Evolutionary conservation across 2,888 invertebrate genomes (phyloP).

Genomic region (Sinelater perroti): DNA sequence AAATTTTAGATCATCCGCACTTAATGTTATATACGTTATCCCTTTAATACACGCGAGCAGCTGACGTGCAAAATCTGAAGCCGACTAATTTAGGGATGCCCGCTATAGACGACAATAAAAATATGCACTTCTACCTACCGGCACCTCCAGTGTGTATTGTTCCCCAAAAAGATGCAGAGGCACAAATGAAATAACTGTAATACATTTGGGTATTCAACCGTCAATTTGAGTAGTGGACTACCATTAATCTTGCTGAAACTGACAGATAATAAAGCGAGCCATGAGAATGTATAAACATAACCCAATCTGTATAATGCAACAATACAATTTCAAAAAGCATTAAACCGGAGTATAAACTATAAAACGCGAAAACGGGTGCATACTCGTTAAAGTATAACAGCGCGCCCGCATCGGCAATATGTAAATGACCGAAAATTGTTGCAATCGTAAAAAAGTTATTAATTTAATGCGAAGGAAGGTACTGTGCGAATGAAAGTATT

Average conservation of each 20-base stretch:
- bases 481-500: conserved; percentile 37
- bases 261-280: conserved; percentile 56
- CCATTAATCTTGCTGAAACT: conserved; percentile 54
- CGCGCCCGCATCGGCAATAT: conserved; percentile 54
- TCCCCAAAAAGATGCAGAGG: conserved; percentile 33
- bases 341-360: conserved; percentile 53
- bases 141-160: too few relatives aligned
- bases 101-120: too few relatives aligned
- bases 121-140: too few relatives aligned
- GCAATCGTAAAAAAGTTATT: conserved; percentile 56
- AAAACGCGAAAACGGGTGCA: conserved; percentile 54
- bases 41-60: too few relatives aligned
- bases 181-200: conserved; percentile 47
- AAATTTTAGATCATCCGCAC: too few relatives aligned
- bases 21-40: too few relatives aligned
- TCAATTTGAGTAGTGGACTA: conserved; percentile 35
- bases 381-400: conserved; percentile 54
- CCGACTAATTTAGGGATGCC: too few relatives aligned
- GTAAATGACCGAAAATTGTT: conserved; percentile 55
- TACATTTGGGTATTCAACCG: conserved; percentile 49
- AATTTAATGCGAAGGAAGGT: conserved; percentile 47
- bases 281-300: conserved; percentile 55
- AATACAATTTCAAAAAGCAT: conserved; percentile 54
- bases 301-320: conserved; percentile 55
- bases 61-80: too few relatives aligned